Evolutionary conservation across 1,140 invertebrate species (phyloP), one percentile per base, ranked within the genome.

Genomic region (Homarus americanus): DNA sequence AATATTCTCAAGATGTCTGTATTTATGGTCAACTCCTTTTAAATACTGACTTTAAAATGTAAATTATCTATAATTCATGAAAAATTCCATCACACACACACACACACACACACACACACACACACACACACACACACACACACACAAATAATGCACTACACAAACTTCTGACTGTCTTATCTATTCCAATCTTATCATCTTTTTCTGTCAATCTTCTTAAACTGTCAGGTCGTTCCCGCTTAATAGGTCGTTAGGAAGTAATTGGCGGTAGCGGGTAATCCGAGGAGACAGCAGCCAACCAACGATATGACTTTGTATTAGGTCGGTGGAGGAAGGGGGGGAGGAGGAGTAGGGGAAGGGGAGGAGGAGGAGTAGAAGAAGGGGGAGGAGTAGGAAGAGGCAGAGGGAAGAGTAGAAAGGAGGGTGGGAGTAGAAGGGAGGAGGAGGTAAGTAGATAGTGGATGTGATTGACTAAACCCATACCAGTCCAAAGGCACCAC

Each of bases 261-360:
- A 82, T 82, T 82, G 79, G 79, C 49, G 79, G 79, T 82, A 82
- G 49, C 79, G 32, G 28, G 79, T 82, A 82, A 82, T 82, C 79
- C 49, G 32, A 82, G 49, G 58, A 32, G 49, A 41, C 79, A 53
- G 32, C 79, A 53, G 32, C 28, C 12, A 58, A 32, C 32, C 28
- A 36, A 1, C 49, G 32, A 36, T 82, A 82, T 63, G 79, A 82
- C 79, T 24, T 82, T 63, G 79, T 82, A 82, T 82, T 82, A 63
- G 58, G 32, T 24, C n/a, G 44, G 41, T 53, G 41, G 53, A 15
- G 41, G 7, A 3, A 15, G 41, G 10, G 78, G 28, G 72, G 20
- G 72, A n/a, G n/a, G 2, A 9, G 44, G 44, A 41, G 32, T 28
- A 32, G 24, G 34, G 41, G 28, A 78, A 15, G 40, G 44, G 36